These are phyloP conservation scores for Gallinago paraguaiae DNA, from an alignment of 2,113 vertebrate genomes.

Conservation along the genomic window DNA sequence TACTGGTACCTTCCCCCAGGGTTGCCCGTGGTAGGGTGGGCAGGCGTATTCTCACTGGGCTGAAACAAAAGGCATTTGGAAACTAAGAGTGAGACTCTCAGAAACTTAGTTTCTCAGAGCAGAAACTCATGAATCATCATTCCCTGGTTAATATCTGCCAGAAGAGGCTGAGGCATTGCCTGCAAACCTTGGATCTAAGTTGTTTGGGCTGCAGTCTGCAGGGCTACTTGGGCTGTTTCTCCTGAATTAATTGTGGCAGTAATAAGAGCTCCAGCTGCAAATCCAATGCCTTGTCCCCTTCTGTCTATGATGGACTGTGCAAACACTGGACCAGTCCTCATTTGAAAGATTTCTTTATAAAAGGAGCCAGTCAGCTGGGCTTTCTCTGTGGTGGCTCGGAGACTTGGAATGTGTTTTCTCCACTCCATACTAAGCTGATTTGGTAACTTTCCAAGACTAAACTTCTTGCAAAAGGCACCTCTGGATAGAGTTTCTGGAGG, in stretches of 20 bases:
- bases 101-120: background rate
- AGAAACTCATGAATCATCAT: background rate
- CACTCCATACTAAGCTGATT: background rate
- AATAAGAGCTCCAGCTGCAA: background rate
- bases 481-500: constrained; percentile 21
- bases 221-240: background rate
- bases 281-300: background rate
- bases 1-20: background rate
- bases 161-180: background rate
- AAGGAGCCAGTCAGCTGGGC: background rate
- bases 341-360: background rate
- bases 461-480: constrained; percentile 10
- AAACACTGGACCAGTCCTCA: background rate
- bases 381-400: background rate
- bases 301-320: background rate
- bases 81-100: background rate
- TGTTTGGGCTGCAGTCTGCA: background rate
- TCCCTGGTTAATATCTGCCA: background rate
- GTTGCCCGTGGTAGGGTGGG: rapidly evolving
- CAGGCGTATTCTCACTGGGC: background rate
- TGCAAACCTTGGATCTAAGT: background rate
- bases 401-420: constrained; percentile 10
- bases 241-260: background rate
- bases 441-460: constrained; percentile 18
- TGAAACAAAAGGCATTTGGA: background rate